These are phyloP conservation scores for Pomacea canaliculata DNA, from an alignment of 2,888 invertebrate species.

Conservation along the genomic window DNA sequence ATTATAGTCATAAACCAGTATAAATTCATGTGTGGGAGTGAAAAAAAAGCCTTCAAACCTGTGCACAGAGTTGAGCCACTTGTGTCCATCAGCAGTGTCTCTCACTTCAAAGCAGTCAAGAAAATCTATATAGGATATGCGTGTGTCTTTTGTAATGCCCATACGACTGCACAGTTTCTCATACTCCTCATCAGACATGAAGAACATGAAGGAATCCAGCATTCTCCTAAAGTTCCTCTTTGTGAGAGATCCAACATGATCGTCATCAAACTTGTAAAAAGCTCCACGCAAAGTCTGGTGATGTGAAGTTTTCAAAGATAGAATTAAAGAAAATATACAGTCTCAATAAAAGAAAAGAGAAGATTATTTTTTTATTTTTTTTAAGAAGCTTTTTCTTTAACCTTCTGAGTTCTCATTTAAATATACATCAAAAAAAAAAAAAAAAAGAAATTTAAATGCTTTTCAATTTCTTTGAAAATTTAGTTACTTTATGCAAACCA, in stretches of 20 bases:
- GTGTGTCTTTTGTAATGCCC: constrained; percentile 50
- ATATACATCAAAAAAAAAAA: no score
- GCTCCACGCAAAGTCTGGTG: constrained; percentile 64
- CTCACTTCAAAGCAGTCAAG: constrained; percentile 63
- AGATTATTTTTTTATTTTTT: no score
- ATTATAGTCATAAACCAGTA: no score
- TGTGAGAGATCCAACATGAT: constrained; percentile 60
- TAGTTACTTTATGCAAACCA: no score
- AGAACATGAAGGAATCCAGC: constrained; percentile 64
- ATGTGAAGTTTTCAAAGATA: not conserved
- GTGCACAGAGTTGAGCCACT: constrained; percentile 66
- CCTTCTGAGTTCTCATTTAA: no score
- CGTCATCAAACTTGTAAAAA: constrained; percentile 68
- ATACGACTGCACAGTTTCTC: constrained; percentile 60
- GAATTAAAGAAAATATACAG: not conserved
- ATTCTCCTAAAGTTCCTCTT: constrained; percentile 62
- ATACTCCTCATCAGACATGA: constrained; percentile 62
- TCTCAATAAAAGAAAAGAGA: not conserved
- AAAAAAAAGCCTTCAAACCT: constrained; percentile 40
- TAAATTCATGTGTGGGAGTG: no score
- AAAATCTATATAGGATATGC: constrained; percentile 63
- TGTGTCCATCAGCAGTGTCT: constrained; percentile 64
- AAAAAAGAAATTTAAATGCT: no score
- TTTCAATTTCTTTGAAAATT: no score
- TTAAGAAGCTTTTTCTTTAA: no score